These are phyloP conservation scores for Charina bottae DNA, from an alignment of 2,113 vertebrate species.

Conservation along the genomic window DNA sequence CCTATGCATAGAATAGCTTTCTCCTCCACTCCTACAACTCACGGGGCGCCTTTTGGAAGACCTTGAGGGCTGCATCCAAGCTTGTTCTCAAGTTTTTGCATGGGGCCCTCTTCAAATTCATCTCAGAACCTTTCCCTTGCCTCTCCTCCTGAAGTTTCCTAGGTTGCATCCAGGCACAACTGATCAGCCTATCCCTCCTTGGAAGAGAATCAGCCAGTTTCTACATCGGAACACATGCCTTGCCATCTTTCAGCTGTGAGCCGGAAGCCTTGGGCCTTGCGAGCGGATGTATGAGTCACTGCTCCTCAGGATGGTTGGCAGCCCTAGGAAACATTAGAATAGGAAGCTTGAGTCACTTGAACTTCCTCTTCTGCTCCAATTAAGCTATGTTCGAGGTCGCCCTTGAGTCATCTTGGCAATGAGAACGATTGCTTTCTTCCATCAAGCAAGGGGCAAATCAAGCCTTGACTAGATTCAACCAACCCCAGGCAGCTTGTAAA, in stretches of 20 bases:
- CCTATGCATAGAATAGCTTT: background rate
- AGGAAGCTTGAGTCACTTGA: constrained; percentile 12
- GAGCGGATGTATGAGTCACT: constrained; percentile 1
- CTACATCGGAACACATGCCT: background rate
- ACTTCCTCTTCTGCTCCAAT: background rate
- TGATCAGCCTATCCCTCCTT: background rate
- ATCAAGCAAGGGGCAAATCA: constrained; percentile 63
- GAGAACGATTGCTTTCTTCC: constrained; percentile 64
- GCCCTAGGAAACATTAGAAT: background rate
- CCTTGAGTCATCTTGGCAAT: constrained; percentile 66
- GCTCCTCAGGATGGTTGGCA: background rate
- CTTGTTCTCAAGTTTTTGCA: background rate
- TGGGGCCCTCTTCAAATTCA: background rate
- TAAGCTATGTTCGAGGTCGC: background rate
- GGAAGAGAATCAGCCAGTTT: background rate
- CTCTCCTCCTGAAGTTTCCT: background rate
- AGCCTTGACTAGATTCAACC: constrained; percentile 59
- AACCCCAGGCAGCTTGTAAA: constrained; percentile 54
- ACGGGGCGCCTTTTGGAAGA: background rate
- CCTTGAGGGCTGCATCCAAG: background rate
- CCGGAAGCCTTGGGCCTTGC: background rate
- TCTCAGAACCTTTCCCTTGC: background rate
- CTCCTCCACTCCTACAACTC: background rate
- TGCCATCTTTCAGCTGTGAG: background rate
- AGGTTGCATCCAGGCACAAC: background rate